These are phyloP conservation scores for Lithophane leautieri DNA, from an alignment of 2,888 invertebrate species.

Conservation along the genomic window DNA sequence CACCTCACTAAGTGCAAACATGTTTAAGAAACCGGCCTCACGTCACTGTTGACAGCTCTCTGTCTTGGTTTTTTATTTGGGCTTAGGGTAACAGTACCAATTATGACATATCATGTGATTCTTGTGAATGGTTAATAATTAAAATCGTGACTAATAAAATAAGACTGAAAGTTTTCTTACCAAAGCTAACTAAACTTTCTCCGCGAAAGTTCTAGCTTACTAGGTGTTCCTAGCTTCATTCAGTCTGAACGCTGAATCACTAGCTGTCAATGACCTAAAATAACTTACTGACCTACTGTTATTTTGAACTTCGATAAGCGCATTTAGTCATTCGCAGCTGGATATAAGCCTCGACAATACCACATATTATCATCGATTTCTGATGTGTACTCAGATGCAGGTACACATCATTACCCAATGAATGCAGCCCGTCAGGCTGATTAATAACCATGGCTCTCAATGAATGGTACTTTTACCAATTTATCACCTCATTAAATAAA, in stretches of 20 bases:
- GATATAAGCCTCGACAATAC: background rate
- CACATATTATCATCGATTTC: background rate
- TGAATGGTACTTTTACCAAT: background rate
- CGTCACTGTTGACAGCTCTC: too few relatives aligned
- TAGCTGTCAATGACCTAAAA: slow-evolving; percentile 31
- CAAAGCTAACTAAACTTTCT: slow-evolving; percentile 58
- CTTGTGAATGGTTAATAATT: background rate
- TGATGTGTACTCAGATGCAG: background rate
- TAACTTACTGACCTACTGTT: slow-evolving; percentile 1
- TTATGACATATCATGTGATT: background rate
- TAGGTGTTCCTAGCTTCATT: slow-evolving; percentile 7
- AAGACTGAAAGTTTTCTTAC: slow-evolving; percentile 40
- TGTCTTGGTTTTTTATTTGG: too few relatives aligned
- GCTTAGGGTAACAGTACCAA: too few relatives aligned
- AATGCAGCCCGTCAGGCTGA: background rate
- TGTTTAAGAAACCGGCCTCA: too few relatives aligned
- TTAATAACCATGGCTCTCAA: background rate
- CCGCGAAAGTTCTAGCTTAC: slow-evolving; percentile 64
- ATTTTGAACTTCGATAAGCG: background rate
- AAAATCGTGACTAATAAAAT: slow-evolving; percentile 24
- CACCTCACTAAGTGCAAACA: too few relatives aligned
- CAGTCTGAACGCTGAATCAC: slow-evolving; percentile 24
- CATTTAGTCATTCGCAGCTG: background rate
- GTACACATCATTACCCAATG: background rate
- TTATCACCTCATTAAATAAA: background rate